Percentiles rank a stretch among this genome's conserved stretches.
Conservation (phyloP, 2,797 vertebrate genomes). For the Tamandua tetradactyla region DNA sequence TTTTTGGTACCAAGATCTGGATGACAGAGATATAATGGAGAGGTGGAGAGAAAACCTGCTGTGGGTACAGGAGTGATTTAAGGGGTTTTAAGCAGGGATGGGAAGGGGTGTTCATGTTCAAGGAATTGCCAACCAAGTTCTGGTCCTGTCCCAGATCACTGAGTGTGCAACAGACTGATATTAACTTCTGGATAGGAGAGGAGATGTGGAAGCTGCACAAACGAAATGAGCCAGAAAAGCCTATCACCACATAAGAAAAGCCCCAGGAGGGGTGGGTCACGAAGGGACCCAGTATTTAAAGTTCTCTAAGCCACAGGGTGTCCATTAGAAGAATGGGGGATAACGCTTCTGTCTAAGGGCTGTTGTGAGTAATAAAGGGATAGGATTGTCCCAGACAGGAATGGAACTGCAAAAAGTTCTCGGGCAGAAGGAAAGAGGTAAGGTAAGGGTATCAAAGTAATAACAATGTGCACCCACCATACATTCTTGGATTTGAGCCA, state of each 20-base stretch:
- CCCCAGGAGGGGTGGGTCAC: neutral
- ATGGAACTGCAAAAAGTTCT: neutral
- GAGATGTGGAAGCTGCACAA: neutral
- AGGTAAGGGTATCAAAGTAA: neutral
- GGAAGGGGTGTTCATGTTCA: neutral
- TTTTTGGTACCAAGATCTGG: neutral
- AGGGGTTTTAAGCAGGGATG: neutral
- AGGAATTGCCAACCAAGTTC: neutral
- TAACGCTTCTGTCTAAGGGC: neutral
- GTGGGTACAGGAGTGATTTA: neutral
- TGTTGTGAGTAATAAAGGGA: neutral
- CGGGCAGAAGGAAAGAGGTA: neutral
- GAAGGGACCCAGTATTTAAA: neutral
- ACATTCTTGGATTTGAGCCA: neutral
- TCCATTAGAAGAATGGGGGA: neutral
- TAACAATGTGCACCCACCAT: neutral
- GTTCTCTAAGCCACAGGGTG: neutral
- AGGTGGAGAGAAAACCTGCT: neutral
- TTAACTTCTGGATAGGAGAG: neutral
- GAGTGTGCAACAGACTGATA: neutral
- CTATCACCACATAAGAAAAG: neutral
- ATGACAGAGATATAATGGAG: neutral
- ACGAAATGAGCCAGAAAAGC: neutral
- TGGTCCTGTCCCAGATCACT: neutral
- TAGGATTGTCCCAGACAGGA: neutral